These are phyloP conservation scores for Stigmatopora argus DNA, from an alignment of 2,113 vertebrate species.

Conservation along the genomic window DNA sequence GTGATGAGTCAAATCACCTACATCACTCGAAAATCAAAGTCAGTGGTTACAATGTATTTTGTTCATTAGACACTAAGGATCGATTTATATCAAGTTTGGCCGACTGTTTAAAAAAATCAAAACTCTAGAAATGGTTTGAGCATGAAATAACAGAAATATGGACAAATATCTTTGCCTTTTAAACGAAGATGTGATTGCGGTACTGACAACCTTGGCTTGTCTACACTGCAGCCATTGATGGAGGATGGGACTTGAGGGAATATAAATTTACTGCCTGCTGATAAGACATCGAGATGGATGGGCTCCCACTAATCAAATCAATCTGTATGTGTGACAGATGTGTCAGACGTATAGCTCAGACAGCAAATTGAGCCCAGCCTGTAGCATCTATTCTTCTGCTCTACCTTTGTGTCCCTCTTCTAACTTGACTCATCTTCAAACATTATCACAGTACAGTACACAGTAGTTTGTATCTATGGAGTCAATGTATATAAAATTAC, in stretches of 20 bases:
- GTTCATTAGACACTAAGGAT: too few relatives aligned
- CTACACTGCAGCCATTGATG: conserved; percentile 41
- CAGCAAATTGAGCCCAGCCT: conserved; percentile 44
- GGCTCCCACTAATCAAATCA: conserved; percentile 62
- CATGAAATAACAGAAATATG: neutral
- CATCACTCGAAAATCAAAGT: too few relatives aligned
- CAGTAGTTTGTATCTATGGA: neutral
- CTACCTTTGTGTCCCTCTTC: neutral
- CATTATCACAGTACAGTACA: neutral
- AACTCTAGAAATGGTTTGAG: too few relatives aligned
- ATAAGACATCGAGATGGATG: conserved; percentile 63
- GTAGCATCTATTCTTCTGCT: conserved; percentile 7
- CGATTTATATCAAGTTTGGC: too few relatives aligned
- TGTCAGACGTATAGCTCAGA: conserved; percentile 56
- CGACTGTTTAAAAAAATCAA: too few relatives aligned
- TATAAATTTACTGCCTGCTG: conserved; percentile 64
- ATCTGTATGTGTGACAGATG: conserved; percentile 69
- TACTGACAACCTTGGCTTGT: conserved; percentile 52
- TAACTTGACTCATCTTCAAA: conserved; percentile 1
- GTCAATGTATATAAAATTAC: neutral
- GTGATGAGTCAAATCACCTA: too few relatives aligned
- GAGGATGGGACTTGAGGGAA: conserved; percentile 56
- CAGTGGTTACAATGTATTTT: too few relatives aligned
- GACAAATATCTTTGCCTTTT: conserved; percentile 16
- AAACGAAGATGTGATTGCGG: conserved; percentile 45